Conservation (phyloP, 2,113 vertebrate species). For the Takifugu bimaculatus region DNA sequence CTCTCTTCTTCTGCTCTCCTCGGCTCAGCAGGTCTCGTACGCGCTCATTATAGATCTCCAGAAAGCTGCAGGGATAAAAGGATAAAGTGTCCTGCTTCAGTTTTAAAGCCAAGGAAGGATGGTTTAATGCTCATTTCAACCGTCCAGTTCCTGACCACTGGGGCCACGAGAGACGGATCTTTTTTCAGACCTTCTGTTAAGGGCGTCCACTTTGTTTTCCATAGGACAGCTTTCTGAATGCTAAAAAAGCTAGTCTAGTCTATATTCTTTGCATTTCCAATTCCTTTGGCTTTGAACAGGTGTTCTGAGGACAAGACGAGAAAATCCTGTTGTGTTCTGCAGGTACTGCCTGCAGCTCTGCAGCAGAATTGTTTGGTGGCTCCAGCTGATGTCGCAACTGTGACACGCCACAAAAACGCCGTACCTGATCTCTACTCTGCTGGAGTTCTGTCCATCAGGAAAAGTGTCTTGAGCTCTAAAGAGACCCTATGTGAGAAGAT, state of each 20-base stretch:
- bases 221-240: neutral
- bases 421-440: constrained; percentile 93
- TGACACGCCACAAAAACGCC: neutral
- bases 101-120: neutral
- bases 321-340: neutral
- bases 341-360: constrained; percentile 11
- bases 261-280: neutral
- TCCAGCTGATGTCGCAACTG: neutral
- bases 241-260: neutral
- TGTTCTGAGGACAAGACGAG: neutral
- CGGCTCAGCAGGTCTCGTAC: constrained; percentile 86
- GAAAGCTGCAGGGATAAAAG: constrained; percentile 77
- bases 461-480: constrained; percentile 80
- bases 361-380: neutral
- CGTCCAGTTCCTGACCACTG: neutral
- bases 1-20: constrained; percentile 79
- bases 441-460: constrained; percentile 78
- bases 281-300: no score
- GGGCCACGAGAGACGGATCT: neutral
- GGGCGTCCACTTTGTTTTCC: neutral
- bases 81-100: neutral
- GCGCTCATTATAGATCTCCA: constrained; percentile 98
- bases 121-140: neutral
- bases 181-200: neutral
- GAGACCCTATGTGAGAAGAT: constrained; percentile 79